Percentiles rank a stretch among this genome's conserved stretches.
Conservation (phyloP, 2,888 invertebrate genomes). For the Tolmerus cingulatus region DNA sequence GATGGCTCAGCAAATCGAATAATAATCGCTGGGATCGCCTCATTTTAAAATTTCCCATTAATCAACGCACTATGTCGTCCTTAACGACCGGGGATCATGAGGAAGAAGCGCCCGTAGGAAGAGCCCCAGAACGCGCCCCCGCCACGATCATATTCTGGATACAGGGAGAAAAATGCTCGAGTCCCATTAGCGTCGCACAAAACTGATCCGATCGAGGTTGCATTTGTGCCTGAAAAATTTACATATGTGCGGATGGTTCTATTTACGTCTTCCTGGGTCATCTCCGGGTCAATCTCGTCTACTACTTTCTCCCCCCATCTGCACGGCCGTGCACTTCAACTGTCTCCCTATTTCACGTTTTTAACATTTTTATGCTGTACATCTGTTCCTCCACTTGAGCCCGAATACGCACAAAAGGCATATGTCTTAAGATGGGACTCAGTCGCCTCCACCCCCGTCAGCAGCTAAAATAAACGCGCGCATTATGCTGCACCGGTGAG, state of each 20-base stretch:
- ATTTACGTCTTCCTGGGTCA: constrained; percentile 47
- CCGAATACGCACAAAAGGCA: not conserved
- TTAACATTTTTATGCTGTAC: constrained; percentile 21
- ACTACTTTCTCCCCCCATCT: constrained; percentile 18
- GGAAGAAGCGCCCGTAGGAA: not conserved
- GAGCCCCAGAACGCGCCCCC: not conserved
- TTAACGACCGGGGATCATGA: constrained; percentile 19
- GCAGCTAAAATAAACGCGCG: constrained; percentile 45
- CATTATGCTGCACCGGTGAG: constrained; percentile 12
- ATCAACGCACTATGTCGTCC: constrained; percentile 2
- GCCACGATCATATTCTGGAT: not conserved
- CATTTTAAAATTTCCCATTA: constrained; percentile 10
- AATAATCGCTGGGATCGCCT: constrained; percentile 22
- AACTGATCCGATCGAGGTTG: not conserved
- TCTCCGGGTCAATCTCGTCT: constrained; percentile 44
- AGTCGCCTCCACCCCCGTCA: not conserved
- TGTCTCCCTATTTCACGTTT: constrained; percentile 13
- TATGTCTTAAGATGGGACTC: not conserved
- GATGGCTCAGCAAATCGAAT: constrained; percentile 10
- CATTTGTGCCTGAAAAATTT: constrained; percentile 31
- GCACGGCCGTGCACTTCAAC: not conserved
- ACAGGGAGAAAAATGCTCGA: not conserved
- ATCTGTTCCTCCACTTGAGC: constrained; percentile 9
- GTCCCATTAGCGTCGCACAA: not conserved
- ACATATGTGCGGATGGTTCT: constrained; percentile 39